Evolutionary conservation across 2,888 invertebrate species (phyloP), one percentile per base, ranked within the genome.

Genomic region (Oxyteleia sp.): DNA sequence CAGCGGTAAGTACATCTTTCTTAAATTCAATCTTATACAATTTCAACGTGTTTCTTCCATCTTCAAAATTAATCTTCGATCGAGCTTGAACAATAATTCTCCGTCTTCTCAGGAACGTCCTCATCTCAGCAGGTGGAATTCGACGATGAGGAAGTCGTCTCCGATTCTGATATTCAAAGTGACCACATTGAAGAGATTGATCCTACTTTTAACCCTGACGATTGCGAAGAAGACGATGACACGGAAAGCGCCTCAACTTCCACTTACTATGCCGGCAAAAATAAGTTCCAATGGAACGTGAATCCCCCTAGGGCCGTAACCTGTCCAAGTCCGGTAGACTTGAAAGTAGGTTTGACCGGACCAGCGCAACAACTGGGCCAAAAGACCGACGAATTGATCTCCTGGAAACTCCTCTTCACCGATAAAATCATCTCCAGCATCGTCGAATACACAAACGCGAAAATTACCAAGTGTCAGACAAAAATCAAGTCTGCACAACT

Each of bases 1-100:
- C 51, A 66, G 41, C n/a, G 66, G 51, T 66, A 66, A 66, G 66
- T 66, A 66, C 26, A 23, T 51, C 53, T 66, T 41, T 47, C 38
- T 51, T 53, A 51, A 51, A 35, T 64, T 61, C 29, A 8, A 3
- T 32, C 8, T 69, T 23, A 23, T 23, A 23, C 23, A 4, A 23
- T 23, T 5, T 23, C 23, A 4, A 23, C 23, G n/a, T n/a, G n/a
- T n/a, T n/a, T n/a, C n/a, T n/a, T n/a, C n/a, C n/a, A n/a, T n/a
- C n/a, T n/a, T n/a, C n/a, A n/a, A 26, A 26, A 26, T 26, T 26
- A 26, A 26, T 26, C n/a, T n/a, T n/a, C 3, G 11, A 16, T 29
- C 32, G 32, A 32, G 32, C 32, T 8, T 32, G 5, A 8, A 32
- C 4, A 32, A 32, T 32, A 32, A 32, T 8, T 32, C 10, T 32